Evolutionary conservation across 2,888 invertebrate species (phyloP).

Genomic region (Rosalia funebris): DNA sequence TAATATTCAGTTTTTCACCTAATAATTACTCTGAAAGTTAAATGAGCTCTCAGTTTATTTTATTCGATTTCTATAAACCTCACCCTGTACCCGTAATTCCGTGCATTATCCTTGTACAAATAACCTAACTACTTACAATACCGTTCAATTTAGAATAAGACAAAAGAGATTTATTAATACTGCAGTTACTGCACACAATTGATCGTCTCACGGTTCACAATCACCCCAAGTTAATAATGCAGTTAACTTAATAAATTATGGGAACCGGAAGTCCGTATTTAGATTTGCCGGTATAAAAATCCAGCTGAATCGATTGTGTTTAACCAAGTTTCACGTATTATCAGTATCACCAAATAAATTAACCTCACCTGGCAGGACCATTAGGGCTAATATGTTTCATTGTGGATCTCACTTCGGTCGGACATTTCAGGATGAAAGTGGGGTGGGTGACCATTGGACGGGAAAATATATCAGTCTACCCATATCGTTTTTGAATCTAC

Average conservation of each 20-base stretch:
- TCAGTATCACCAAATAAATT: slow-evolving; percentile 14
- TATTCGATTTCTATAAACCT: no score
- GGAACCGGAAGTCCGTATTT: slow-evolving; percentile 22
- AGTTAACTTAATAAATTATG: slow-evolving; percentile 17
- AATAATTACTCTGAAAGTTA: no score
- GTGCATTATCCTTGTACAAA: no score
- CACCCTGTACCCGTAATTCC: no score
- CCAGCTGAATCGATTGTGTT: slow-evolving; percentile 11
- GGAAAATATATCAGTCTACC: no score
- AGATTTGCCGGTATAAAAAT: slow-evolving; percentile 17
- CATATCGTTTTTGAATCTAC: no score
- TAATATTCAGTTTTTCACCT: no score
- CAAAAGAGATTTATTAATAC: not conserved
- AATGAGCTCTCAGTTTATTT: no score
- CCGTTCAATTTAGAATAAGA: not conserved
- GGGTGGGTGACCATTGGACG: no score
- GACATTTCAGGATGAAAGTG: not conserved
- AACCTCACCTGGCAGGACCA: slow-evolving; percentile 7
- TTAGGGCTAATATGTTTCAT: slow-evolving; percentile 7
- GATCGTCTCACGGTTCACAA: slow-evolving; percentile 11
- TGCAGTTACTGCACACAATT: not conserved
- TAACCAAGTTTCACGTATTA: slow-evolving; percentile 2
- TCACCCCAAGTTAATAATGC: slow-evolving; percentile 5
- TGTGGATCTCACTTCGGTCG: not conserved
- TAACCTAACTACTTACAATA: no score